Evolutionary conservation across 2,888 invertebrate species (phyloP).

Genomic region (Drosophila dives): DNA sequence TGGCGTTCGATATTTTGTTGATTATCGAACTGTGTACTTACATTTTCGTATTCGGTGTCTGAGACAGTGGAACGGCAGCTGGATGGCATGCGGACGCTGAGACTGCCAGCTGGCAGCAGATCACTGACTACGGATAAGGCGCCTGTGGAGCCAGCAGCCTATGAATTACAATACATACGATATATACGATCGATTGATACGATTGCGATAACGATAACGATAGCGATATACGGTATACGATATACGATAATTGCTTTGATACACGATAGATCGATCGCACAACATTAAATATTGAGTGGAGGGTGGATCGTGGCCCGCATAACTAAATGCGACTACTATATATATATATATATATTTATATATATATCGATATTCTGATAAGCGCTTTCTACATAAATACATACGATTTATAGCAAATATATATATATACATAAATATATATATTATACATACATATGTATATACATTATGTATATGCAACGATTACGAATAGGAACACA

Average conservation of each 20-base stretch:
- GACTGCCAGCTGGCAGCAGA: constrained; percentile 87
- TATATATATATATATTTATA: constrained; percentile 22
- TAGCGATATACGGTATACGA: constrained; percentile 13
- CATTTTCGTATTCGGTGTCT: constrained; percentile 96
- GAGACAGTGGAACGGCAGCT: constrained; percentile 95
- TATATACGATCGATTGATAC: constrained; percentile 29
- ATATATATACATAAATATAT: background rate
- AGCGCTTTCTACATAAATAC: constrained; percentile 19
- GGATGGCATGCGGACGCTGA: constrained; percentile 88
- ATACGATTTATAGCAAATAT: background rate
- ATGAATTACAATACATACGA: constrained; percentile 83
- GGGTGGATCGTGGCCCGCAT: constrained; percentile 20
- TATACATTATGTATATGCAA: constrained; percentile 16
- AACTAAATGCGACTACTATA: constrained; percentile 20
- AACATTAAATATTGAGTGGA: constrained; percentile 24
- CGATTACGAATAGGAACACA: constrained; percentile 32
- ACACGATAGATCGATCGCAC: constrained; percentile 15
- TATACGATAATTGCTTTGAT: constrained; percentile 22
- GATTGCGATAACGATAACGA: constrained; percentile 18
- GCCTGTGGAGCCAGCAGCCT: constrained; percentile 89
- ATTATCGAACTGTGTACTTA: constrained; percentile 86
- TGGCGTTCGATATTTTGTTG: background rate
- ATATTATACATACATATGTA: constrained; percentile 9
- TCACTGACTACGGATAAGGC: constrained; percentile 85
- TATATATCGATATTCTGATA: constrained; percentile 22